Base-by-base conservation (phyloP, 2,113 vertebrate species). In the Panurus biarmicus region DNA sequence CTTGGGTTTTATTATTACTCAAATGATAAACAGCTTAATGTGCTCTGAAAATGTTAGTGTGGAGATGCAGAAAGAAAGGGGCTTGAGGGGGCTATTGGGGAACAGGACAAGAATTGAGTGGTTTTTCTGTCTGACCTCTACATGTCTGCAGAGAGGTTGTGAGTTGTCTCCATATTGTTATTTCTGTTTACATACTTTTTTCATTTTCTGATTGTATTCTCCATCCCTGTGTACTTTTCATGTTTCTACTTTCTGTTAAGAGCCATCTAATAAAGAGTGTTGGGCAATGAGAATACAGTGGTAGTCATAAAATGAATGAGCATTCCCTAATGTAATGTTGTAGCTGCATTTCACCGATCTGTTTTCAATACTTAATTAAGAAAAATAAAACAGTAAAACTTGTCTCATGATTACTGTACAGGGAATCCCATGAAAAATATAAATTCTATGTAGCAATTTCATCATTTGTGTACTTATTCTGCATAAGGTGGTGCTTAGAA, bases 11-110 rank as follows among this genome's bases (percentile, higher is more conserved):
- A 76, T 53, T 48, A 14, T 64, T 82, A 45, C 23, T 72, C 8
- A 42, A 60, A 61, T 0, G 0, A 14, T 14, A 44, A 67, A 35
- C 4, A 47, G 20, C 20, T 78, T 60, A 72, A 64, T 1, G 5
- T 88, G 25, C 20, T 65, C 13, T 76, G 50, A 75, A 90, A 66
- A 47, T 17, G 20, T 24, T 22, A 31, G 4, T 33, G 14, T 56
- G 61, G 50, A 67, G n/a, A 28, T 48, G 26, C 21, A 57, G 33
- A 38, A 64, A 40, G 24, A 35, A 95, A 14, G 31, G 19, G 9
- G 3, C 18, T 65, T 76, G 45, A 33, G n/a, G 13, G 36, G 14
- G 12, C 26, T 3, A 2, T 50, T 0, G 5, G 14, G 17, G 26
- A 5, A 35, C 35, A 64, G 24, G 19, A 35, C 11, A 56, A 48